phyloP scores from a whole-genome alignment of 2,113 vertebrate species.

The Phainopepla nitens region DNA sequence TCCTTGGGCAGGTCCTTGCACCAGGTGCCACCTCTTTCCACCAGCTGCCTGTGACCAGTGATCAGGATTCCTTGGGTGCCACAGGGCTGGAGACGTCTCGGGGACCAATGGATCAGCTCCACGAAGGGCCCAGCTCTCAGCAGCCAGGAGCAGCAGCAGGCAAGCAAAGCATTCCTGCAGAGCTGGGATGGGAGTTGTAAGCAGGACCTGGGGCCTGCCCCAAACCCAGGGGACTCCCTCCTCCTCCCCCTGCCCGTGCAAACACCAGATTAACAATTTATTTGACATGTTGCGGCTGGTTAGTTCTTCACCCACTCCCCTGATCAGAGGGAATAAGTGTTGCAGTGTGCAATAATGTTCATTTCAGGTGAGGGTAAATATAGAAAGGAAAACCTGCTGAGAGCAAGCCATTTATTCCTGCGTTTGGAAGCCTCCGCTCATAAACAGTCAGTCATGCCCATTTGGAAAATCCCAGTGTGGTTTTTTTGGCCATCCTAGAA shows the following conservation, averaged over 20 bases:
- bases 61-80: not conserved
- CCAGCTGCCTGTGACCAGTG: accelerated
- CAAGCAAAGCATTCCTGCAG: not conserved
- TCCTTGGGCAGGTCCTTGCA: not conserved
- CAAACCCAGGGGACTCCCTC: slow-evolving; percentile 19
- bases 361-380: slow-evolving; percentile 69
- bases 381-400: slow-evolving; percentile 68
- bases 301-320: slow-evolving; percentile 1
- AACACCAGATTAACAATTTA: slow-evolving; percentile 44
- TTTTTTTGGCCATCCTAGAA: slow-evolving; percentile 43
- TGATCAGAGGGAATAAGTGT: slow-evolving; percentile 51
- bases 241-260: not conserved
- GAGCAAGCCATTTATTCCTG: slow-evolving; percentile 58
- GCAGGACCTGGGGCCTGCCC: not conserved
- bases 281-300: slow-evolving; percentile 50
- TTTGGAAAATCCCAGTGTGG: slow-evolving; percentile 67
- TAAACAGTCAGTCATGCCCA: slow-evolving; percentile 55
- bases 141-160: not conserved
- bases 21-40: not conserved
- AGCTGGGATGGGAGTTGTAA: not conserved
- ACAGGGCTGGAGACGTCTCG: accelerated
- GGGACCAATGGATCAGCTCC: not conserved
- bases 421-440: slow-evolving; percentile 39
- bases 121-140: accelerated
- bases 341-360: slow-evolving; percentile 47